Percentiles rank a stretch among this genome's conserved stretches.
phyloP scores from a whole-genome alignment of 2,888 invertebrate genomes.

The Mystacides longicornis region DNA sequence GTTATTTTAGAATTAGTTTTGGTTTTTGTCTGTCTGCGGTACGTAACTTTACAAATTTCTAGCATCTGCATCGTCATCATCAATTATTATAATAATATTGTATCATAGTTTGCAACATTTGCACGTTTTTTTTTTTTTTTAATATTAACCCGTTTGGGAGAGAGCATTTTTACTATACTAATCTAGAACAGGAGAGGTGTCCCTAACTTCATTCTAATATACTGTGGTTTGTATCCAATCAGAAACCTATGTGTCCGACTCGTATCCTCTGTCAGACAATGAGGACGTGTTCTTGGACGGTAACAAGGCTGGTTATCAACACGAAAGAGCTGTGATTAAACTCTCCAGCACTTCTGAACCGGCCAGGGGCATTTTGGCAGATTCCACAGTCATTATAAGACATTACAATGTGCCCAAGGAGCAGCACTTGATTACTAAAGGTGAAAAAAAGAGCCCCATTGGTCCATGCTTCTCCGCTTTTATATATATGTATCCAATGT shows the following conservation, averaged over 20 bases:
- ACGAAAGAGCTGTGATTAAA: not conserved
- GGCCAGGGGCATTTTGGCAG: slow-evolving; percentile 12
- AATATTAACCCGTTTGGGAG: no score
- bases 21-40: no score
- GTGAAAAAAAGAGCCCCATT: slow-evolving; percentile 4
- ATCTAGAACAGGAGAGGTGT: not conserved
- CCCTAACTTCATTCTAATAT: not conserved
- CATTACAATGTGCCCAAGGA: slow-evolving; percentile 21
- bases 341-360: slow-evolving; percentile 11
- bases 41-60: no score
- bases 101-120: no score
- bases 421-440: slow-evolving; percentile 20
- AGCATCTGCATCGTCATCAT: no score
- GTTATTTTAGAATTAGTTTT: no score
- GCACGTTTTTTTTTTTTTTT: no score
- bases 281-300: slow-evolving; percentile 39
- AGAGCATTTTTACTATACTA: no score
- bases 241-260: slow-evolving; percentile 1
- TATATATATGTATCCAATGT: no score
- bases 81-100: no score
- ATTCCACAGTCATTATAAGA: slow-evolving; percentile 18
- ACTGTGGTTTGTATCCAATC: not conserved
- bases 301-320: not conserved
- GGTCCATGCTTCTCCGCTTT: not conserved
- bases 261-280: slow-evolving; percentile 28